Percentiles rank a stretch among this genome's conserved stretches.
These are phyloP conservation scores for Octodon degus DNA, from an alignment of 2,113 vertebrate genomes.

Conservation along the genomic window DNA sequence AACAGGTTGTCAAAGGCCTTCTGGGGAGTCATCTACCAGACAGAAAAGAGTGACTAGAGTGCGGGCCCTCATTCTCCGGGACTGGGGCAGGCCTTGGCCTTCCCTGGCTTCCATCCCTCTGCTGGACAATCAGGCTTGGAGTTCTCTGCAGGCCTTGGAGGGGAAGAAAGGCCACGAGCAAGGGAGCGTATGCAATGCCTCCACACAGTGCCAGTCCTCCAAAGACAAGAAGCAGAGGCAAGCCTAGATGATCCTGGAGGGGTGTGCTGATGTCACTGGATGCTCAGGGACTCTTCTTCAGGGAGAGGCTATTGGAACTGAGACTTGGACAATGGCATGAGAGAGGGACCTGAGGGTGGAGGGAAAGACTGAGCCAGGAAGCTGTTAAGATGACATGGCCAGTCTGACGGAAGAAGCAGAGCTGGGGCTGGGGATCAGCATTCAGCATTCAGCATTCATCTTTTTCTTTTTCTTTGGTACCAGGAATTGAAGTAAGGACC, in stretches of 20 bases:
- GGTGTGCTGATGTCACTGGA: fast-evolving
- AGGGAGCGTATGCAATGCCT: background rate
- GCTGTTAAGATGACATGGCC: background rate
- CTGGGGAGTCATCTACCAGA: background rate
- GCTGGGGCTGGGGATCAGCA: background rate
- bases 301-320: background rate
- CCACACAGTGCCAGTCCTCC: background rate
- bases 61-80: background rate
- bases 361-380: background rate
- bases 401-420: background rate
- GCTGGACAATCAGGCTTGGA: background rate
- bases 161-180: background rate
- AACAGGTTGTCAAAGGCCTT: fast-evolving
- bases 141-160: background rate
- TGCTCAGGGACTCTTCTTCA: background rate
- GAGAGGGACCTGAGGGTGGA: background rate
- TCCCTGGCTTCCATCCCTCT: background rate
- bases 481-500: too few relatives aligned
- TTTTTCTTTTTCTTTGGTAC: too few relatives aligned
- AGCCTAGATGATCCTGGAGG: background rate
- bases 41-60: background rate
- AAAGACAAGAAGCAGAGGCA: background rate
- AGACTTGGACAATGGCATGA: background rate
- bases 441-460: background rate
- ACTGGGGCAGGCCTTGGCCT: too few relatives aligned